Base-by-base conservation (phyloP, 2,113 vertebrate species). In the Prietella phreatophila region DNA sequence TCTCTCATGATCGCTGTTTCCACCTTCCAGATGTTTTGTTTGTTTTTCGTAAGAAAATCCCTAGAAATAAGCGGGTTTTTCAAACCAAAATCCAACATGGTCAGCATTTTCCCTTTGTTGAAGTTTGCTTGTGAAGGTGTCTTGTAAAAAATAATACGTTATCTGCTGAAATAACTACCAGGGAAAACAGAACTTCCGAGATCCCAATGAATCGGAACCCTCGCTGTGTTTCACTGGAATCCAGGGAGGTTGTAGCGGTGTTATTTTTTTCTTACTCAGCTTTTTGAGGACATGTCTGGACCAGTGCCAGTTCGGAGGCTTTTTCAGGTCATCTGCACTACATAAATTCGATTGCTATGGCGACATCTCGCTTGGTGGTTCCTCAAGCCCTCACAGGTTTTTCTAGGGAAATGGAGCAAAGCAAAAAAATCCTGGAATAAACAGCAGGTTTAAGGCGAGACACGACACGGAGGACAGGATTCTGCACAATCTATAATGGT, bases 301-400 rank as follows among this genome's bases (percentile, higher is more conserved):
- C 60, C 8, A 1, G 47, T 61, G 87, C 58, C 42, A 85, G 65
- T 61, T 60, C 42, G 42, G 58, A 71, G 65, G 30, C 30, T 36
- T 39, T 83, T 88, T 47, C 50, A 85, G 63, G 33, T 88, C 63
- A 82, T 61, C 15, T 85, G 39, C 67, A 56, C 83, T 80, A 65
- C 10, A 33, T 73, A 93, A 93, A 93, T 93, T 88, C 89, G 91
- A 93, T 91, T 91, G 91, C 89, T 80, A 84, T 86, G 90, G 89
- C 79, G 87, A 93, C 80, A 90, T 86, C 87, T 87, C 88, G 87
- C 86, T 92, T 92, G 90, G 88, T 89, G 85, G 75, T 90, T 87
- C 67, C 60, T 89, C 75, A 91, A 84, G 86, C 75, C 22, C 22
- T 61, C 39, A 22, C 88, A 82, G 53, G 75, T 88, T 69, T 88